Conservation (phyloP, 2,888 invertebrate species). For the Nephrotoma appendiculata region DNA sequence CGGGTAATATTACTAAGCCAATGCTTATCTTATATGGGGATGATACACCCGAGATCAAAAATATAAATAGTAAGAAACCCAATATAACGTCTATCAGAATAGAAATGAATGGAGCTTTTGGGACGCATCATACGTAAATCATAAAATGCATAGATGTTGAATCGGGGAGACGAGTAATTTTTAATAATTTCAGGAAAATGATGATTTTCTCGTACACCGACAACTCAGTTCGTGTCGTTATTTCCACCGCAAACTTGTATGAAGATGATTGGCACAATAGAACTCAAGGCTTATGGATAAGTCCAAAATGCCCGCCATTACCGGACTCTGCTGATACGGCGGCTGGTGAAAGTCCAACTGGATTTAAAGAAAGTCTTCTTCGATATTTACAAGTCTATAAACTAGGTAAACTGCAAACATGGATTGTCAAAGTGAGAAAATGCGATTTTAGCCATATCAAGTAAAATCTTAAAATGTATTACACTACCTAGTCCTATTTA, state of each 20-base stretch:
- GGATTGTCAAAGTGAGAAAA: conserved; percentile 55
- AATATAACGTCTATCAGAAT: conserved; percentile 52
- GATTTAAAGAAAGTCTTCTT: conserved; percentile 64
- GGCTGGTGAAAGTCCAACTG: conserved; percentile 67
- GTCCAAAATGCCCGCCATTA: conserved; percentile 58
- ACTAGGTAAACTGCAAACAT: conserved; percentile 47
- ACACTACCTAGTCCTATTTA: neutral
- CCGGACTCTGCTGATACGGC: conserved; percentile 36
- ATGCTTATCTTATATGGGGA: conserved; percentile 66
- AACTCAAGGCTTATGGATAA: conserved; percentile 90
- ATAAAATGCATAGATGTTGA: neutral
- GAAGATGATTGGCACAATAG: conserved; percentile 87
- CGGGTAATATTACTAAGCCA: conserved; percentile 43
- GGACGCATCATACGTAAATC: conserved; percentile 68
- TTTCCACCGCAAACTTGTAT: conserved; percentile 87
- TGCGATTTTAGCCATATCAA: conserved; percentile 73
- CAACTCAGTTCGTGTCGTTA: conserved; percentile 65
- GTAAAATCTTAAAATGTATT: conserved; percentile 33
- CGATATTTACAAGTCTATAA: conserved; percentile 65
- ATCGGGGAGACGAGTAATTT: neutral
- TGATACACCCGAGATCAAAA: conserved; percentile 45
- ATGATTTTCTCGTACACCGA: conserved; percentile 74
- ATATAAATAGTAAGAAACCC: conserved; percentile 41
- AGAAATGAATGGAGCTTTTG: conserved; percentile 61
- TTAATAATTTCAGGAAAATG: conserved; percentile 51